Base-by-base conservation (phyloP, 2,888 invertebrate genomes). In the Drosophila anomalata region DNA sequence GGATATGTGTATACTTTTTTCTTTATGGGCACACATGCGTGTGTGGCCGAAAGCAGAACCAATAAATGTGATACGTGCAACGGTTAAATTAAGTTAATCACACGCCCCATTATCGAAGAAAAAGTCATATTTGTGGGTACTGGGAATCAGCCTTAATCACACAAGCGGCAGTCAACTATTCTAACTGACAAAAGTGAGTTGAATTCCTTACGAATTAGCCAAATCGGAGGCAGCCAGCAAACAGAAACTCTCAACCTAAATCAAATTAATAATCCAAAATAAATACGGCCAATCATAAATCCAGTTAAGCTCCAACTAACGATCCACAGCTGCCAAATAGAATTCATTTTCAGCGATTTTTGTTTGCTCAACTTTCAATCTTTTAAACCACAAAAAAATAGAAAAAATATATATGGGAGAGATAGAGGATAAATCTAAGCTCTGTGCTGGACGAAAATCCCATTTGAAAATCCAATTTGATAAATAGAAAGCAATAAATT, bases 21-120 rank as follows among this genome's bases (percentile, higher is more conserved):
- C 72, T 83, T 83, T 75, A 59, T 67, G 53, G 59, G 73, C 71
- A 85, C 75, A 29, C 44, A 51, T 51, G 62, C 17, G 39, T 46
- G 48, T 41, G 55, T 11, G 11, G 31, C 67, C 75, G 65, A 69
- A 71, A 8, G 31, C 67, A 77, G 65, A 71, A 71, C 70, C 76
- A 83, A 83, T 86, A 88, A 88, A 75, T 70, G 57, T 86, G 83
- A 83, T 63, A 88, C 82, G 88, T 86, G 87, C 77, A 59, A 79
- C 70, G 70, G 63, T 83, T 79, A 69, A 88, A 83, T 83, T 77
- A 74, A 86, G 77, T 67, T 83, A 83, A 88, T 83, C 83, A 86
- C 57, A 62, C 61, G 53, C 62, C 48, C 75, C 71, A 68, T 62
- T 63, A 72, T 75, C 75, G 68, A 62, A 33, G 14, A 72, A 44